Percentiles rank a stretch among this genome's conserved stretches.
These are phyloP conservation scores for Apistogramma diplotaenia DNA, from an alignment of 2,113 vertebrate genomes.

Conservation along the genomic window DNA sequence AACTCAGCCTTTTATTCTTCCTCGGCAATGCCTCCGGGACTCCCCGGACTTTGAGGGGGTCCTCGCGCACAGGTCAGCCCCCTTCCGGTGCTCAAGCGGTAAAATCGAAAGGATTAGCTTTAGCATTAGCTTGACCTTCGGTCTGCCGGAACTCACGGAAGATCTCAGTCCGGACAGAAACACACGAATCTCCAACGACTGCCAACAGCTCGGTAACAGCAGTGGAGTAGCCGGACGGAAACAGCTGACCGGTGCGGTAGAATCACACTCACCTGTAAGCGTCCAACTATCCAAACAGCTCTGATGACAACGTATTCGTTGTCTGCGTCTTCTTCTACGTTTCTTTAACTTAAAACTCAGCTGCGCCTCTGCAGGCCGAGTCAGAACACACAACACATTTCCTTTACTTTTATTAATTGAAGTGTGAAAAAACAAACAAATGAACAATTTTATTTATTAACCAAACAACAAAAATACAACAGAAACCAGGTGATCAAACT, in stretches of 20 bases:
- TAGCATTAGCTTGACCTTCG: conserved; percentile 63
- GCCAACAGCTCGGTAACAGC: not conserved
- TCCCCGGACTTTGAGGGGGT: too few species aligned
- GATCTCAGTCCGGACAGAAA: rapidly evolving
- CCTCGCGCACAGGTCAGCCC: too few species aligned
- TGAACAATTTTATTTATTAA: not conserved
- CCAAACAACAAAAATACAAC: not conserved
- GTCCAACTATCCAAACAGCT: not conserved
- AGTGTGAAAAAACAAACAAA: not conserved
- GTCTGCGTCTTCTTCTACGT: not conserved
- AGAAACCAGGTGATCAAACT: too few species aligned
- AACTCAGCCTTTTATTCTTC: too few species aligned
- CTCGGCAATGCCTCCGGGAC: too few species aligned
- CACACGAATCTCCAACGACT: not conserved
- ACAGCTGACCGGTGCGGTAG: not conserved
- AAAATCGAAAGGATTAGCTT: not conserved
- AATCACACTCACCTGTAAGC: conserved; percentile 22
- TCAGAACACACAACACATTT: not conserved
- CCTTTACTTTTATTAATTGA: not conserved
- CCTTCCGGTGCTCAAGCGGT: not conserved
- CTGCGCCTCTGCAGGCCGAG: not conserved
- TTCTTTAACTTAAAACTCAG: not conserved
- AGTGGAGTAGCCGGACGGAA: too few species aligned
- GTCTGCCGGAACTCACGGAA: not conserved
- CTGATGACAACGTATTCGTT: too few species aligned